Base-by-base conservation (phyloP, 2,888 invertebrate species). In the Agapetus fuscipes region DNA sequence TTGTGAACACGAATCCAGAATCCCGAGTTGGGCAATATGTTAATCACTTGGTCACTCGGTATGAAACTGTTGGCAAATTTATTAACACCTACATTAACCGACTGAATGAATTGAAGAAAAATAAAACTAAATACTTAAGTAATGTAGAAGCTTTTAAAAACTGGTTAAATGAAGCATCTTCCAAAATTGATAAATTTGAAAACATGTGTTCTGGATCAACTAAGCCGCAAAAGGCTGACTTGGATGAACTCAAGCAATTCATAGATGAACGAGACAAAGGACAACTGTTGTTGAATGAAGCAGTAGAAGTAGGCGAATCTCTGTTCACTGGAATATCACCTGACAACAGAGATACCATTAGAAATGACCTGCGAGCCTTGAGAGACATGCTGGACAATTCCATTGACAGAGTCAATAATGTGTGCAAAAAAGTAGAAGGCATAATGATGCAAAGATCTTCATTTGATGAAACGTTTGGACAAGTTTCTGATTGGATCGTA, bases 391-490 rank as follows among this genome's bases (percentile, higher is more conserved):
- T 88, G 54, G 94, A 95, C 61, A 74, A 82, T 33, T 76, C 91
- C 30, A 78, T 86, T 3, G 90, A 88, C 58, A 81, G 83, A 58
- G 78, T 90, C 0, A 90, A 87, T 56, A 78, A 80, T 11, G 77
- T 89, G 2, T 79, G 89, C 49, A 90, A 91, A 58, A 82, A 83
- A 52, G 82, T 91, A 12, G 94, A 95, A 66, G 84, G 83, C 1
- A 83, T 86, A 26, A 75, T 94, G 45, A 83, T 91, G 57, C 89
- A 93, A 52, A 77, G 93, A 60, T 87, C 89, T 3, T 90, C 91
- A 1, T 90, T 95, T 58, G 93, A 94, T 57, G 93, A 94, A 52
- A 90, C 88, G 46, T 84, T 87, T 50, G 80, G 81, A 31, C 90
- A 91, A 71, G 80, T 93, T 5, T 80, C 83, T 49, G 78, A 82